Percentiles rank a stretch among this genome's conserved stretches.
Evolutionary conservation across 2,113 vertebrate genomes (phyloP).

Genomic region (Melanerpes aurifrons): DNA sequence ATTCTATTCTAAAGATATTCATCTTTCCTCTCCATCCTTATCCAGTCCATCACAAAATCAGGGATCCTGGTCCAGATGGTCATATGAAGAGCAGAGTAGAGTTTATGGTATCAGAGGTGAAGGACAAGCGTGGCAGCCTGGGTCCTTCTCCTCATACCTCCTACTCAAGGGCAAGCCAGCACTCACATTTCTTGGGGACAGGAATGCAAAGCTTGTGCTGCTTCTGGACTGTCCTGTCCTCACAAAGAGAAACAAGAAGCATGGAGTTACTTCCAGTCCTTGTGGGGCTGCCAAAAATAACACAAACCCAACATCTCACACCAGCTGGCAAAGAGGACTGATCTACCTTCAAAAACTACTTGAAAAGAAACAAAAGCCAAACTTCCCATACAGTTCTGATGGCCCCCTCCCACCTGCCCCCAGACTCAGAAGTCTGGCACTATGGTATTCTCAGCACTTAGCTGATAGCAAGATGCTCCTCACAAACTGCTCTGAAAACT

Average conservation of each 20-base stretch:
- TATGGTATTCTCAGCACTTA: background rate
- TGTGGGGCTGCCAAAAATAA: slow-evolving; percentile 53
- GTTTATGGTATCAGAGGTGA: background rate
- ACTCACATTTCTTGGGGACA: background rate
- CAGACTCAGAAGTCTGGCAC: background rate
- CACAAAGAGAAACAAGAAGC: slow-evolving; percentile 2
- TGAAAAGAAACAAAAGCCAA: slow-evolving; percentile 35
- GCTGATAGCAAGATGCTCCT: slow-evolving; percentile 6
- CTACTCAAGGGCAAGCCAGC: background rate
- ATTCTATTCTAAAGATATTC: background rate
- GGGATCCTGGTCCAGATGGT: background rate
- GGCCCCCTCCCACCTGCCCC: background rate
- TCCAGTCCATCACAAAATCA: background rate
- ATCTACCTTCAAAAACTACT: slow-evolving; percentile 34
- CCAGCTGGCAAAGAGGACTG: slow-evolving; percentile 51
- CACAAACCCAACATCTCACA: slow-evolving; percentile 51
- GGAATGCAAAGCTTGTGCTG: background rate
- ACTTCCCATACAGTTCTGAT: slow-evolving; percentile 57
- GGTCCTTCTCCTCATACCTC: background rate
- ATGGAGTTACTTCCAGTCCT: slow-evolving; percentile 46
- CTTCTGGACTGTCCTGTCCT: slow-evolving; percentile 8
- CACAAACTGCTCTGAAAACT: accelerated
- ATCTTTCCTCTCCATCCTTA: background rate
- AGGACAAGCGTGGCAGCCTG: background rate
- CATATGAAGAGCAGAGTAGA: background rate